phyloP scores from a whole-genome alignment of 1,140 invertebrate genomes.

The Phthorimaea operculella region DNA sequence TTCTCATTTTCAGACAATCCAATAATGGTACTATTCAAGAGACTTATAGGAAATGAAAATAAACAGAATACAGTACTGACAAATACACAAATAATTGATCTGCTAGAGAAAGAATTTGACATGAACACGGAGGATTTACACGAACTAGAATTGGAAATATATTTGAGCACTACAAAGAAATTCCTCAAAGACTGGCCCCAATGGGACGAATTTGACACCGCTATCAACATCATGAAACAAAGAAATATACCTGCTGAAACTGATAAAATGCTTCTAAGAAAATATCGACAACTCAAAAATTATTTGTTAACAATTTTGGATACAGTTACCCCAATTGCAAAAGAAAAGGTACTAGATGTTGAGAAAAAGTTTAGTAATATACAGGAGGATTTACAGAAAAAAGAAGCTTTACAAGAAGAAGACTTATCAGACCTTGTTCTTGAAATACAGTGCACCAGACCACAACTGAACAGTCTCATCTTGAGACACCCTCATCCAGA shows the following conservation, averaged over 20 bases:
- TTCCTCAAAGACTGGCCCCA: conserved; percentile 51
- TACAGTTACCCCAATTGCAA: conserved; percentile 17
- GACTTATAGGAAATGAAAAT: conserved; percentile 33
- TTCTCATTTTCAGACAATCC: conserved; percentile 6
- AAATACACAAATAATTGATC: conserved; percentile 43
- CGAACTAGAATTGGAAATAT: conserved; percentile 41
- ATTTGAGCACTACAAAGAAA: conserved; percentile 45
- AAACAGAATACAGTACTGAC: conserved; percentile 46
- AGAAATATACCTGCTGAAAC: conserved; percentile 17
- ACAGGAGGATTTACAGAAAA: conserved; percentile 6
- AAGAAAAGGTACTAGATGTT: conserved; percentile 13
- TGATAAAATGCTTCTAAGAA: conserved; percentile 23
- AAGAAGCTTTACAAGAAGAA: no score
- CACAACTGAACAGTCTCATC: conserved; percentile 38
- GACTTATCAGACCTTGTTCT: conserved; percentile 28
- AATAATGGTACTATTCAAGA: neutral
- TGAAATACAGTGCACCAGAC: conserved; percentile 32
- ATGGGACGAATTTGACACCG: conserved; percentile 48
- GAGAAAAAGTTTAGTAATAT: conserved; percentile 6
- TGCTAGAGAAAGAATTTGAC: conserved; percentile 44
- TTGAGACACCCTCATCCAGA: conserved; percentile 25
- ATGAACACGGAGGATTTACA: conserved; percentile 26
- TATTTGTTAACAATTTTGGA: conserved; percentile 32
- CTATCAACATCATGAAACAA: conserved; percentile 21
- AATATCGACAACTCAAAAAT: conserved; percentile 32